These are phyloP conservation scores for Chitala chitala DNA, from an alignment of 2,113 vertebrate species.

Conservation along the genomic window DNA sequence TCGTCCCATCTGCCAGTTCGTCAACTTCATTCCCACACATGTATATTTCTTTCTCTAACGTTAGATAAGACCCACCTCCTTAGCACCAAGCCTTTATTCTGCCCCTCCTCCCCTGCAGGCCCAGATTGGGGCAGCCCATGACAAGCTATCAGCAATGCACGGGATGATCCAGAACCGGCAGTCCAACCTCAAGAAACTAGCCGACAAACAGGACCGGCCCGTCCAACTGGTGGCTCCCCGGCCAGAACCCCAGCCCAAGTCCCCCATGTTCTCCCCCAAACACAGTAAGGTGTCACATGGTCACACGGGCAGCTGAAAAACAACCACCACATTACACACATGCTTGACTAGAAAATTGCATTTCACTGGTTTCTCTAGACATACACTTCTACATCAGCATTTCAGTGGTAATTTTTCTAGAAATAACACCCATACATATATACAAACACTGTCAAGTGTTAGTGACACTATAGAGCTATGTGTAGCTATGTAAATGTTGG, in stretches of 20 bases:
- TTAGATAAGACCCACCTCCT: background rate
- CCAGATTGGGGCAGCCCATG: constrained; percentile 72
- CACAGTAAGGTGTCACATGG: constrained; percentile 63
- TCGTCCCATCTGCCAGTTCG: too few relatives aligned
- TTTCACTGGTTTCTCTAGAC: too few relatives aligned
- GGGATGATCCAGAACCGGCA: constrained; percentile 81
- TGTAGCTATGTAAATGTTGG: too few relatives aligned
- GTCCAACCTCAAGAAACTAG: constrained; percentile 69
- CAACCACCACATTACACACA: too few relatives aligned
- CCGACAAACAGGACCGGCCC: constrained; percentile 68
- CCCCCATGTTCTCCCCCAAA: constrained; percentile 76
- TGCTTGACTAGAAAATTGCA: too few relatives aligned
- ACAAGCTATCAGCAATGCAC: constrained; percentile 75
- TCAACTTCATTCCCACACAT: too few relatives aligned
- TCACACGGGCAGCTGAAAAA: background rate
- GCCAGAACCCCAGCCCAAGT: constrained; percentile 67
- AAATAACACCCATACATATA: too few relatives aligned
- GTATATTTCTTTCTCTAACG: background rate
- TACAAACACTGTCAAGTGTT: too few relatives aligned
- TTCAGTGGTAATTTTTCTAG: too few relatives aligned
- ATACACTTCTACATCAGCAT: too few relatives aligned
- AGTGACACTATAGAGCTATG: too few relatives aligned
- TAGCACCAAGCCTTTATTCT: background rate
- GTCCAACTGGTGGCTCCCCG: constrained; percentile 76
- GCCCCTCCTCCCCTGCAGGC: constrained; percentile 50